phyloP scores from a whole-genome alignment of 2,888 invertebrate species.

The Rhimphoctona megacephalus region DNA sequence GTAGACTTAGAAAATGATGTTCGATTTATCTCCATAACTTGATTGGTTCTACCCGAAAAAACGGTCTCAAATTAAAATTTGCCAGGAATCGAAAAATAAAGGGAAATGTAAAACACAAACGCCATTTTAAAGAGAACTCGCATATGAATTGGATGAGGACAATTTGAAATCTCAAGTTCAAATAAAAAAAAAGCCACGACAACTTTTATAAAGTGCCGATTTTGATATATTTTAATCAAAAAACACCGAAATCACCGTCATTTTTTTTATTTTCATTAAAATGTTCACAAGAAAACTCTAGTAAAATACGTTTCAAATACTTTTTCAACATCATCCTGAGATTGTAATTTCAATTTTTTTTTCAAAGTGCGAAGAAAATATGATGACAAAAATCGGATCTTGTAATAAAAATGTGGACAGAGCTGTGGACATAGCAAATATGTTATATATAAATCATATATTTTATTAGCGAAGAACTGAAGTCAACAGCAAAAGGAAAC shows the following conservation, averaged over 20 bases:
- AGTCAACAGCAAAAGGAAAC: slow-evolving; percentile 50
- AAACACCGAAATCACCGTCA: too few relatives aligned
- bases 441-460: not conserved
- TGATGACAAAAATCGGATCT: not conserved
- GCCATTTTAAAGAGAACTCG: too few relatives aligned
- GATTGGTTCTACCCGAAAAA: not conserved
- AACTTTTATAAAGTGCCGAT: too few relatives aligned
- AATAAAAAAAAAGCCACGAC: too few relatives aligned
- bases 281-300: too few relatives aligned
- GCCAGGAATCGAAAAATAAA: too few relatives aligned
- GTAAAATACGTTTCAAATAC: too few relatives aligned
- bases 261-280: too few relatives aligned
- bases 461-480: slow-evolving; percentile 1
- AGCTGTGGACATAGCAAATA: slow-evolving; percentile 31
- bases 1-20: not conserved
- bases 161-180: too few relatives aligned
- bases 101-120: too few relatives aligned
- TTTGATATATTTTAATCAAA: too few relatives aligned
- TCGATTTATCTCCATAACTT: not conserved
- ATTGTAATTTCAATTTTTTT: not conserved
- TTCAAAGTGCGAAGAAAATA: not conserved
- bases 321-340: not conserved
- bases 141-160: too few relatives aligned
- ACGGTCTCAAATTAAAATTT: not conserved
- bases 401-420: not conserved